Base-by-base conservation (phyloP, 2,888 invertebrate genomes). In the Arge pagana region DNA sequence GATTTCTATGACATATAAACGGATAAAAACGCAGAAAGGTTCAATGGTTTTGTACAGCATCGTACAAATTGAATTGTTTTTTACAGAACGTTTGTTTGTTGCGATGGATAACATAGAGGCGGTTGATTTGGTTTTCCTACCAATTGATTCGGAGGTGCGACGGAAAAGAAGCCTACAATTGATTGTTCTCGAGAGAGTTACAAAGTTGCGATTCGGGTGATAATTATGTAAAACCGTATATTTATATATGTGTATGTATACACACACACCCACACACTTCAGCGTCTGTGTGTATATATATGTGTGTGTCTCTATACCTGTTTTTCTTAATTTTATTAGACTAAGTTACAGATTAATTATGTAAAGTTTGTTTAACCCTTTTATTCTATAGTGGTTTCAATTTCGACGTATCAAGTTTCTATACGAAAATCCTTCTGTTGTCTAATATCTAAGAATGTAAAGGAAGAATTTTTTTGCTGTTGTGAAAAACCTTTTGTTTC, bases 141-240 rank as follows among this genome's bases (percentile, higher is more conserved):
- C 23, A 33, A n/a, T 45, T 33, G 10, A 23, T 10, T 45, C n/a
- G 11, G 19, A 37, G 33, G 23, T 45, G 45, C 45, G 45, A 33
- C 35, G 8, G 3, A 28, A 33, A 45, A 16, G 21, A 19, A 35
- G 31, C n/a, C 8, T 26, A 26, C 31, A n/a, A n/a, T 43, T 35
- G 33, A 19, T 24, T 11, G 18, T 50, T 31, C 36, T 43, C 19
- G 28, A 8, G 19, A 26, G 24, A 35, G 42, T 43, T 49, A 51
- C 45, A 57, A 54, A 54, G 56, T 58, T 57, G 55, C 51, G 50
- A 64, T 53, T 60, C 59, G 55, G 57, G 56, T 63, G 57, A 65
- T 60, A 65, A 54, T 58, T 33, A 33, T 45, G 33, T 45, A 45
- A 33, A 33, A 33, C 19, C 23, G 33, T n/a, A 5, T 42, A 42